These are phyloP conservation scores for Podiceps cristatus DNA, from an alignment of 2,113 vertebrate species.

Conservation along the genomic window DNA sequence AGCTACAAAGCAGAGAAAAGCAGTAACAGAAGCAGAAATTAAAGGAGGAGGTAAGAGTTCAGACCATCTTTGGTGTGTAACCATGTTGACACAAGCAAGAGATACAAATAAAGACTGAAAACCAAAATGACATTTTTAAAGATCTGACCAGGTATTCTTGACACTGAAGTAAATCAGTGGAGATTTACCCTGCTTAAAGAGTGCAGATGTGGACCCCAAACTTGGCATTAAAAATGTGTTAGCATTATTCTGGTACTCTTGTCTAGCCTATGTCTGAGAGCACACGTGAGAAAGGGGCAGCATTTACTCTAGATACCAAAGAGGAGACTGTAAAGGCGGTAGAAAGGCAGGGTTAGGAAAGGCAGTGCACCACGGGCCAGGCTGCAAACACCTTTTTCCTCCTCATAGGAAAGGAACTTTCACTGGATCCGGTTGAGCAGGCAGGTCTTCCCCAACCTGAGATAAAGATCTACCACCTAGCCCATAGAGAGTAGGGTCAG, in stretches of 20 bases:
- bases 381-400: neutral
- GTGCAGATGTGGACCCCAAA: fast-evolving
- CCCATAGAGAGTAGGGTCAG: neutral
- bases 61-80: neutral
- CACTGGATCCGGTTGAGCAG: neutral
- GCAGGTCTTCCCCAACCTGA: neutral
- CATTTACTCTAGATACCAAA: neutral
- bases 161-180: neutral
- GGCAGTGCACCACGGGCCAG: neutral
- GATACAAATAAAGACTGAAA: neutral
- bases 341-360: neutral
- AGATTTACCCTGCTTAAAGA: neutral
- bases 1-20: neutral
- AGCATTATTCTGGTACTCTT: neutral
- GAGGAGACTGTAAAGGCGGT: neutral
- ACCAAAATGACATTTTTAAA: neutral
- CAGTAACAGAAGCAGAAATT: neutral
- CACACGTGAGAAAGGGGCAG: neutral
- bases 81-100: neutral
- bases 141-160: neutral
- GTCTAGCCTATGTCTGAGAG: neutral
- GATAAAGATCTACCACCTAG: neutral
- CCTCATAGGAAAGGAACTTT: neutral
- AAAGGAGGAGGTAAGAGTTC: neutral
- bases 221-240: neutral